Base-by-base conservation (phyloP, 2,113 vertebrate genomes). In the Rhinogobius similis region DNA sequence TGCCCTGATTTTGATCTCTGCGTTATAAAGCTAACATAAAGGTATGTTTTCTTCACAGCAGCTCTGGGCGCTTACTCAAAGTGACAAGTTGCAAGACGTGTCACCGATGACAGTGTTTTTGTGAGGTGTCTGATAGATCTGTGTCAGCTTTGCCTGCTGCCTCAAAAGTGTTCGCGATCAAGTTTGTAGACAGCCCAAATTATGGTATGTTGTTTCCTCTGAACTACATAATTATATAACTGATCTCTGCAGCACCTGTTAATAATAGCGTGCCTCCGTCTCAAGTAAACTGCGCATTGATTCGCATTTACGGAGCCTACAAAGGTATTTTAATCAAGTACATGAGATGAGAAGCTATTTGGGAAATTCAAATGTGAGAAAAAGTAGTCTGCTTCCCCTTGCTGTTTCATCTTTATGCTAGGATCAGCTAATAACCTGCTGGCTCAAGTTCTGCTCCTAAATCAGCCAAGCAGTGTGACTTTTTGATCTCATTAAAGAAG, bases 331-430 rank as follows among this genome's bases (percentile, higher is more conserved):
- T 21, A 50, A 50, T 21, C 7, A 46, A 46, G 20, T 46, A n/a
- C n/a, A 5, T 38, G 29, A n/a, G 4, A 36, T 11, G 38, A 14
- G 18, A 61, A 36, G 29, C 58, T 11, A 36, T 61, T 61, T 61
- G 29, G 18, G 18, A 38, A 38, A 61, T 38, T 61, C 29, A 36
- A 61, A 61, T 61, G 38, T 10, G 21, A 11, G 21, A 61, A 38
- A 21, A 13, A 18, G 4, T 27, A n/a, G n/a, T 36, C 58, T 2
- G 58, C 29, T 61, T 61, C 10, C 20, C 10, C 10, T 55, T 36
- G 58, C 58, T 38, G 29, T 61, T 61, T 61, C 58, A 43, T 63
- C 62, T 63, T 39, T 63, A 63, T 63, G 65, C 27, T 67, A 53
- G 55, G 13, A 29, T 64, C 8, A 44, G 63, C 46, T 62, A 62